Evolutionary conservation across 2,888 invertebrate genomes (phyloP).

Genomic region (Ditylenchus weischeri): DNA sequence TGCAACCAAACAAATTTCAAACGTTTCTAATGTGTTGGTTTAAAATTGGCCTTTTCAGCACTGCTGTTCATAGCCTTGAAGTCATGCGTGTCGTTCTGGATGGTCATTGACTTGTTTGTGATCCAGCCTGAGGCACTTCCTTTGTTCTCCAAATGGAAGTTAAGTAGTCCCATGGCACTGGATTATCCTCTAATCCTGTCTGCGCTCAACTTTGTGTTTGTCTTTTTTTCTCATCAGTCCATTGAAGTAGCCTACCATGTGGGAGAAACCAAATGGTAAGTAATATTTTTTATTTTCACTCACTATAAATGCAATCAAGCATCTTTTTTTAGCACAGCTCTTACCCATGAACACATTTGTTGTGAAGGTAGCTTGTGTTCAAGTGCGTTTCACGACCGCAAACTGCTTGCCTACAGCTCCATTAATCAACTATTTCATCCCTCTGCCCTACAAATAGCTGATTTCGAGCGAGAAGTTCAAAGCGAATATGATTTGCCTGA

Average conservation of each 20-base stretch:
- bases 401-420: conserved; percentile 1
- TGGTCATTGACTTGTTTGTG: no score
- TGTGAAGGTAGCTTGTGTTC: not conserved
- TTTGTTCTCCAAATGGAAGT: no score
- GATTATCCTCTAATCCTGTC: conserved; percentile 2
- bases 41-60: no score
- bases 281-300: not conserved
- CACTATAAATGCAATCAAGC: not conserved
- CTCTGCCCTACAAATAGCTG: not conserved
- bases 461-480: not conserved
- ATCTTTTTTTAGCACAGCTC: not conserved
- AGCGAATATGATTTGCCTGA: conserved; percentile 4
- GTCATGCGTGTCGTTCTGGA: no score
- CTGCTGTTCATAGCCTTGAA: no score
- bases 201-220: not conserved
- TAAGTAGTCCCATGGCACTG: conserved; percentile 2
- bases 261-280: not conserved
- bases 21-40: no score
- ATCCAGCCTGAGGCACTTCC: no score
- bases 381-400: not conserved
- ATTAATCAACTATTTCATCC: not conserved
- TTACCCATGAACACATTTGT: not conserved
- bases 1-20: no score
- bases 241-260: conserved; percentile 6
- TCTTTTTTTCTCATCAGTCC: not conserved